phyloP scores from a whole-genome alignment of 2,113 vertebrate species.

The Epinephelus cyanopodus region DNA sequence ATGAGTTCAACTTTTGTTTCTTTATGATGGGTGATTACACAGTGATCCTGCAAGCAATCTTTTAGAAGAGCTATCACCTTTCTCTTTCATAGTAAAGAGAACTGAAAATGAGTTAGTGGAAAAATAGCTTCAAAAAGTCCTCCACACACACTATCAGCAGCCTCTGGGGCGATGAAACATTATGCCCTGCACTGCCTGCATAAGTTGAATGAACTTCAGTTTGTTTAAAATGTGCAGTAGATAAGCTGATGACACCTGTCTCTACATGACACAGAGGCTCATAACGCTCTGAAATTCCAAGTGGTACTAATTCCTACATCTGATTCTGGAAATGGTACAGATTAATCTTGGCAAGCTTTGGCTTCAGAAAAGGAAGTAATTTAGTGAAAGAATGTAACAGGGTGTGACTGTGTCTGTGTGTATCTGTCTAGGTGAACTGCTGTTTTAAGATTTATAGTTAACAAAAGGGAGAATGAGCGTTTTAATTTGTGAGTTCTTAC shows the following conservation, averaged over 20 bases:
- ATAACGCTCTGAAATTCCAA: not conserved
- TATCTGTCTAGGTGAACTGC: slow-evolving; percentile 24
- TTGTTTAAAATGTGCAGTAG: slow-evolving; percentile 13
- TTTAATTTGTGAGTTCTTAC: not conserved
- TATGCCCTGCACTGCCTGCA: not conserved
- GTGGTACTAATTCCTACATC: slow-evolving; percentile 14
- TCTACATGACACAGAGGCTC: not conserved
- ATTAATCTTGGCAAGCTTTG: slow-evolving; percentile 20
- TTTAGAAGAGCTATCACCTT: not conserved
- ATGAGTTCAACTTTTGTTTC: too few relatives aligned
- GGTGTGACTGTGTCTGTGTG: slow-evolving; percentile 26
- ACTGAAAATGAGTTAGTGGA: not conserved
- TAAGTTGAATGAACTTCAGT: slow-evolving; percentile 2
- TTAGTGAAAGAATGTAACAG: slow-evolving; percentile 40
- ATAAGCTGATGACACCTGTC: slow-evolving; percentile 29
- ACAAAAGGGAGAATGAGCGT: slow-evolving; percentile 4
- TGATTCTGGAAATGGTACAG: slow-evolving; percentile 25
- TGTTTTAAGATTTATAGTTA: slow-evolving; percentile 27
- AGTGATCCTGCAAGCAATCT: not conserved
- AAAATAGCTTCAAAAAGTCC: slow-evolving; percentile 3
- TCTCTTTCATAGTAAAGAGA: slow-evolving; percentile 5
- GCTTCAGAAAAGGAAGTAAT: slow-evolving; percentile 40
- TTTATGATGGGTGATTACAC: not conserved
- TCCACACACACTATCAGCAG: not conserved
- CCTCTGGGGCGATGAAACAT: not conserved